Conservation (phyloP, 2,888 invertebrate genomes). For the Eilema sororculum region DNA sequence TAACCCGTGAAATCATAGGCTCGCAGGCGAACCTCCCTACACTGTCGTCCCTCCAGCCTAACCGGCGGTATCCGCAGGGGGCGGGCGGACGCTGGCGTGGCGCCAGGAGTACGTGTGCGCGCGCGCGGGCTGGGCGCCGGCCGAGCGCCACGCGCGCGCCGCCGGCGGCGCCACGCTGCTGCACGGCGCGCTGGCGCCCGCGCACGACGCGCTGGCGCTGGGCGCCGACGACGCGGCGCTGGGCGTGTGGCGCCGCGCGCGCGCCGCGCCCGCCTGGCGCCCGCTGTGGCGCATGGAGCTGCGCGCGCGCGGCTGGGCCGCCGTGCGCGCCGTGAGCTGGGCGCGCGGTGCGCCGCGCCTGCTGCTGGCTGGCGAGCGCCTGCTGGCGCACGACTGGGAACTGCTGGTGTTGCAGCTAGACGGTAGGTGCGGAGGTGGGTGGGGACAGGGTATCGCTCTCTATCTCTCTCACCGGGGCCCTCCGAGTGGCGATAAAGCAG, state of each 20-base stretch:
- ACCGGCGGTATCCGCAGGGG: slow-evolving; percentile 23
- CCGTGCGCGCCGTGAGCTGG: slow-evolving; percentile 56
- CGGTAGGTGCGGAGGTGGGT: background rate
- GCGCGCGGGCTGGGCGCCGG: slow-evolving; percentile 18
- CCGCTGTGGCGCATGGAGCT: slow-evolving; percentile 37
- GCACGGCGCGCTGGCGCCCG: slow-evolving; percentile 33
- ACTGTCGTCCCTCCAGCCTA: too few species aligned
- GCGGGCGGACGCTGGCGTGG: slow-evolving; percentile 19
- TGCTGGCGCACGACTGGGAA: slow-evolving; percentile 68
- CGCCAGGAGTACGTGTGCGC: slow-evolving; percentile 17
- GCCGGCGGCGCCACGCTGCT: slow-evolving; percentile 18
- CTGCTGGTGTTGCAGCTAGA: slow-evolving; percentile 60
- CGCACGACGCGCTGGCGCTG: slow-evolving; percentile 33
- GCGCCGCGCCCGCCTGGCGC: slow-evolving; percentile 48
- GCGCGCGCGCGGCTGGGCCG: slow-evolving; percentile 58
- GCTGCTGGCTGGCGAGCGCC: slow-evolving; percentile 66
- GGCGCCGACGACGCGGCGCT: slow-evolving; percentile 38
- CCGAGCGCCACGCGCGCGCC: slow-evolving; percentile 17
- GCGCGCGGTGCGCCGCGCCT: slow-evolving; percentile 53
- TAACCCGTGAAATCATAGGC: too few species aligned
- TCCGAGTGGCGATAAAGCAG: too few species aligned
- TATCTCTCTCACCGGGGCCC: background rate
- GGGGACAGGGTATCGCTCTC: background rate
- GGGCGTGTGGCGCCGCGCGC: slow-evolving; percentile 36
- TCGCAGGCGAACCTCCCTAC: too few species aligned